A percentile compares a stretch with the other conserved stretches of the same genome.
Evolutionary conservation across 2,888 invertebrate genomes (phyloP).

Genomic region (Hydropsyche betteni): DNA sequence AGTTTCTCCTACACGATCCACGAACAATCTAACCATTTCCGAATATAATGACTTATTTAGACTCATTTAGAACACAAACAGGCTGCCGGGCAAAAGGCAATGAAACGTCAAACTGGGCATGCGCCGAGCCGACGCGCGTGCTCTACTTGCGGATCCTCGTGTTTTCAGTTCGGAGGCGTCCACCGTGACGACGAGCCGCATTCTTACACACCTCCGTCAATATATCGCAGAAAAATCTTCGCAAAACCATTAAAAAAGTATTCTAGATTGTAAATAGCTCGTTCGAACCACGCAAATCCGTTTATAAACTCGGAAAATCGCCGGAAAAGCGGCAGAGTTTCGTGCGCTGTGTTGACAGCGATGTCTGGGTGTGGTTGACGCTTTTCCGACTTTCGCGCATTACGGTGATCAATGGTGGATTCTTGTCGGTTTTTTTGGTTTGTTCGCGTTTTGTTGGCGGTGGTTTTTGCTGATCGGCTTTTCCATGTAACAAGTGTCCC

Average conservation of each 20-base stretch:
- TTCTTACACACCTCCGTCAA: neutral
- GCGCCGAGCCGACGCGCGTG: conserved; percentile 32
- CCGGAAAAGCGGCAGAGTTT: conserved; percentile 16
- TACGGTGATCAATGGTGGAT: neutral
- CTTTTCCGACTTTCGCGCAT: neutral
- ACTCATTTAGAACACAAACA: neutral
- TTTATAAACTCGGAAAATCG: conserved; percentile 3
- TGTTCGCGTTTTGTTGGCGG: neutral
- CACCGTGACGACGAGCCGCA: conserved; percentile 30
- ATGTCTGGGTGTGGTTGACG: conserved; percentile 33
- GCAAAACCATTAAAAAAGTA: neutral
- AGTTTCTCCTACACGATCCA: too few species aligned
- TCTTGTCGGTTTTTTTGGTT: neutral
- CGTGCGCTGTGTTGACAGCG: neutral
- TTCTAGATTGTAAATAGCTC: neutral
- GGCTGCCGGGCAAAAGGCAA: neutral
- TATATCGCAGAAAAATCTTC: neutral
- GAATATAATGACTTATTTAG: conserved; percentile 6
- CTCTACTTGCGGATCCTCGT: conserved; percentile 35
- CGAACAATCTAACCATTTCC: neutral
- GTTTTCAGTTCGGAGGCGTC: conserved; percentile 43
- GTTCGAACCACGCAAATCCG: neutral
- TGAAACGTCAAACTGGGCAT: conserved; percentile 9
- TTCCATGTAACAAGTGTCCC: neutral
- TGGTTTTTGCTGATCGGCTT: neutral